A percentile compares a stretch with the other conserved stretches of the same genome.
Conservation (phyloP, 2,888 invertebrate species). For the Nemotelus nigrinus region DNA sequence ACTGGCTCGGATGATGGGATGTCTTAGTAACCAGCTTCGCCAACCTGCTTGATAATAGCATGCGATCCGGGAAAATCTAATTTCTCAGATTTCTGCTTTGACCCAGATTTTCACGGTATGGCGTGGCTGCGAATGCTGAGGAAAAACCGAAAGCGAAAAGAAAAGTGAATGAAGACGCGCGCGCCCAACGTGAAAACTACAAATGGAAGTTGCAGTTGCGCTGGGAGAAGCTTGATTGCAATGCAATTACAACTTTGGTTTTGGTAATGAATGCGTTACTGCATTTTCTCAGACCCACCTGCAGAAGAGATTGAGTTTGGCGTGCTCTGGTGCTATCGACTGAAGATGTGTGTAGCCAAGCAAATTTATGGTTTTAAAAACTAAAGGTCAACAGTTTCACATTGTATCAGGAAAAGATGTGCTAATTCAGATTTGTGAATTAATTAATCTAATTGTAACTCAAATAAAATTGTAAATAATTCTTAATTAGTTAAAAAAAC, state of each 20-base stretch:
- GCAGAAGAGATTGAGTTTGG: no score
- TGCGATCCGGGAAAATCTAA: constrained; percentile 38
- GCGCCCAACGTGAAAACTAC: constrained; percentile 5
- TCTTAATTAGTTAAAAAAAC: no score
- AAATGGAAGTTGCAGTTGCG: background rate
- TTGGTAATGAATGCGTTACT: background rate
- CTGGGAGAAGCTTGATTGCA: background rate
- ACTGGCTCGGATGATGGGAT: background rate
- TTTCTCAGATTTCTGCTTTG: constrained; percentile 44
- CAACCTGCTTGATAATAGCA: background rate
- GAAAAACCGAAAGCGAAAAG: constrained; percentile 35
- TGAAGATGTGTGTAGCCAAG: no score
- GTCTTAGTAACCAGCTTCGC: background rate
- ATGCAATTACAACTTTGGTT: background rate
- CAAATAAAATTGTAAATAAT: no score
- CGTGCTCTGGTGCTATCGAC: no score
- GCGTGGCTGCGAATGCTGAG: constrained; percentile 17
- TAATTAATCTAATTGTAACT: no score
- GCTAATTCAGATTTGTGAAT: no score
- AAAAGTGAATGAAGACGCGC: constrained; percentile 9
- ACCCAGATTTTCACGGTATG: constrained; percentile 38
- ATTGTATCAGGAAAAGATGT: no score
- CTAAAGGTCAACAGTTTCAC: no score
- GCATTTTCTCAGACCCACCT: no score
- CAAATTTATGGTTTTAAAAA: no score